Conservation (phyloP, 2,113 vertebrate species). For the Sturnus vulgaris region DNA sequence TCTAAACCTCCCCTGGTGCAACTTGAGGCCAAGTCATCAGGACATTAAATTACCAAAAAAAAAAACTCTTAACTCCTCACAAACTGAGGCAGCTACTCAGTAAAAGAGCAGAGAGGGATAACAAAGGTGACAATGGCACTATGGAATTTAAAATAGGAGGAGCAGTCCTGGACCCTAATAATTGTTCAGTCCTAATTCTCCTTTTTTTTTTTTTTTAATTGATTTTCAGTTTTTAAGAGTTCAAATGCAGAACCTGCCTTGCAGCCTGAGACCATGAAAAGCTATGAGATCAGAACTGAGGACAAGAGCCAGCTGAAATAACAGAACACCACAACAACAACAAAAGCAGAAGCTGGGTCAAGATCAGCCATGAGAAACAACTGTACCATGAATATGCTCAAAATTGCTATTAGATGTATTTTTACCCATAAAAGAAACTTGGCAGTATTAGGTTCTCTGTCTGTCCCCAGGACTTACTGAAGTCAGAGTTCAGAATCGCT, state of each 20-base stretch:
- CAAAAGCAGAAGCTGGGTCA: background rate
- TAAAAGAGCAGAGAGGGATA: background rate
- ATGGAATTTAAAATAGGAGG: background rate
- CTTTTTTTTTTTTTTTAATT: background rate
- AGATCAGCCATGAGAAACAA: background rate
- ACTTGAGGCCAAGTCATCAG: background rate
- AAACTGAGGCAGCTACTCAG: background rate
- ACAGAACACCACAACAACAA: background rate
- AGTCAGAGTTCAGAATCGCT: background rate
- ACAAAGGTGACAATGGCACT: fast-evolving
- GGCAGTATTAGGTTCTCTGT: background rate
- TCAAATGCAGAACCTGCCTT: background rate
- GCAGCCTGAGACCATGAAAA: background rate
- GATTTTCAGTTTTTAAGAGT: background rate
- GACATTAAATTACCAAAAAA: background rate
- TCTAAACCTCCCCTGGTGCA: background rate
- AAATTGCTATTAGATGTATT: background rate
- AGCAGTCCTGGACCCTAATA: background rate
- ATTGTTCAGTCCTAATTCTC: background rate
- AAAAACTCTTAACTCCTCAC: background rate
- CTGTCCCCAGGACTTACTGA: background rate
- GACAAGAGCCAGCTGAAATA: background rate
- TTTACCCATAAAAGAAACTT: background rate
- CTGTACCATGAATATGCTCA: background rate
- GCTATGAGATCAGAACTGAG: fast-evolving